phyloP scores from a whole-genome alignment of 2,888 invertebrate genomes.

The Athrips mouffetella region DNA sequence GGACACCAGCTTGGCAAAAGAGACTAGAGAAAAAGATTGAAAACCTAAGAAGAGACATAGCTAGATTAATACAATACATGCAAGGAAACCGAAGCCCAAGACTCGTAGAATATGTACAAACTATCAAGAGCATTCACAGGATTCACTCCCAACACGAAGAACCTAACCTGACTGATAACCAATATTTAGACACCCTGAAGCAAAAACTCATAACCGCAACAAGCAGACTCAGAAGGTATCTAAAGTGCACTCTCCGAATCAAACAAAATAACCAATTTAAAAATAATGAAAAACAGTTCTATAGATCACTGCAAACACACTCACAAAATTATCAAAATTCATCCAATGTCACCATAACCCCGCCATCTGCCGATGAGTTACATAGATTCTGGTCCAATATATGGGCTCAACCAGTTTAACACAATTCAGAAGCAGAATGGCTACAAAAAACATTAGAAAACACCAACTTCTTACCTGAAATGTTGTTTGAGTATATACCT shows the following conservation, averaged over 20 bases:
- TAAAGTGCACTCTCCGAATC: conserved; percentile 1
- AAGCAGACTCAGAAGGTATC: conserved; percentile 3
- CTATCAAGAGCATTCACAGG: neutral
- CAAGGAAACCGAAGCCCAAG: neutral
- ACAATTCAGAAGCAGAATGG: neutral
- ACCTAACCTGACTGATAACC: neutral
- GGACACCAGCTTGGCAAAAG: conserved; percentile 7
- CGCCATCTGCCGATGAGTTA: neutral
- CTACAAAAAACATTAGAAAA: neutral
- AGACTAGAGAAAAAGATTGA: conserved; percentile 4
- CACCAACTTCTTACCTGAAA: neutral
- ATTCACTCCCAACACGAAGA: conserved; percentile 3
- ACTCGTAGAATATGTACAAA: neutral
- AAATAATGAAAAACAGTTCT: conserved; percentile 10
- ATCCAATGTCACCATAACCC: neutral
- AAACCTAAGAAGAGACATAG: neutral
- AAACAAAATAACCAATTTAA: conserved; percentile 2
- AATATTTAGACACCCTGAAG: conserved; percentile 14
- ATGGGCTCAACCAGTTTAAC: neutral
- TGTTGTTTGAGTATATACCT: neutral
- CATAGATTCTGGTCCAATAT: conserved; percentile 1
- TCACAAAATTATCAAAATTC: neutral
- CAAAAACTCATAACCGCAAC: conserved; percentile 6
- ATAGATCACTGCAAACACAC: neutral
- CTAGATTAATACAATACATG: neutral